Conservation (phyloP, 2,888 invertebrate genomes). For the Periphyllus acericola region DNA sequence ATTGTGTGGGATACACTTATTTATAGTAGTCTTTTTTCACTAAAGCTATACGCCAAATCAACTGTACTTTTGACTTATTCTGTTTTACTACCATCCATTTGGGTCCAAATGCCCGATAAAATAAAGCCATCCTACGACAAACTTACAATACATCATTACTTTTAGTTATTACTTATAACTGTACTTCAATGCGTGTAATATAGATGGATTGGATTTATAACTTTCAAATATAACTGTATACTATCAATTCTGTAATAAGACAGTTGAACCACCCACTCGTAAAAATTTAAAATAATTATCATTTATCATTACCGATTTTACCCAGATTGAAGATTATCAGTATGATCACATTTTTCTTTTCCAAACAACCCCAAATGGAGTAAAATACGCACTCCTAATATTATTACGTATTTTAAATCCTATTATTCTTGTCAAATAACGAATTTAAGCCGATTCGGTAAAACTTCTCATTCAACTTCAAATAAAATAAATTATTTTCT, state of each 20-base stretch:
- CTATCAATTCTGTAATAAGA: neutral
- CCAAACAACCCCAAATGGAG: neutral
- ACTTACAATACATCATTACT: too few species aligned
- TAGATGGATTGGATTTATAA: neutral
- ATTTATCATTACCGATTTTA: neutral
- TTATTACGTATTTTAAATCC: neutral
- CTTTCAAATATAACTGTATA: neutral
- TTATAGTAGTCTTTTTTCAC: too few species aligned
- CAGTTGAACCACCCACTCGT: too few species aligned
- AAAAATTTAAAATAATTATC: neutral
- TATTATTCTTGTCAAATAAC: neutral
- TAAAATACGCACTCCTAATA: neutral
- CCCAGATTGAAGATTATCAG: neutral
- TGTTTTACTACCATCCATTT: too few species aligned
- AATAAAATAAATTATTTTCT: slow-evolving; percentile 9
- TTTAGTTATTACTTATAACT: too few species aligned
- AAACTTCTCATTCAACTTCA: neutral
- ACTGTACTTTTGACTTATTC: too few species aligned
- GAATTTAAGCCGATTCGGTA: neutral
- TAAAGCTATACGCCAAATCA: too few species aligned
- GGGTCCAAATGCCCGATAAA: too few species aligned
- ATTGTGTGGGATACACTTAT: too few species aligned
- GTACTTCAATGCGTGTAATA: neutral
- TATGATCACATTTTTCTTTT: neutral
- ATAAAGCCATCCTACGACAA: too few species aligned